These are phyloP conservation scores for Liodrosophila aerea DNA, from an alignment of 2,888 invertebrate species.

Conservation along the genomic window DNA sequence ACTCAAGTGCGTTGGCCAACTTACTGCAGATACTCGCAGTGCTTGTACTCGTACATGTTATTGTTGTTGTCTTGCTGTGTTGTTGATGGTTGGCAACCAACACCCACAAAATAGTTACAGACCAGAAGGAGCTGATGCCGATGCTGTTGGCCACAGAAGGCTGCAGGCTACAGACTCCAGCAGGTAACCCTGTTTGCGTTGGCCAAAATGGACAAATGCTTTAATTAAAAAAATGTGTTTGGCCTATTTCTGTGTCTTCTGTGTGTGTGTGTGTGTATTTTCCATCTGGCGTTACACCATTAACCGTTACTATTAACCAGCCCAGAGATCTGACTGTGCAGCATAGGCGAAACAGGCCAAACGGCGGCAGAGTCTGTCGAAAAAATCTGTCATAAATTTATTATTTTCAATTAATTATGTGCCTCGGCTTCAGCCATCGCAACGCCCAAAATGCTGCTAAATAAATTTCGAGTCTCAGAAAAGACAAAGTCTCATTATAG, in stretches of 20 bases:
- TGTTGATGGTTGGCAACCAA: constrained; percentile 42
- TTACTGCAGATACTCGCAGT: constrained; percentile 25
- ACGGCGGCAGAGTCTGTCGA: constrained; percentile 48
- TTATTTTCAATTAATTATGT: constrained; percentile 75
- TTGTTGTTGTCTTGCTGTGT: constrained; percentile 15
- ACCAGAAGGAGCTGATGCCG: background rate
- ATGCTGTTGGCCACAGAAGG: constrained; percentile 26
- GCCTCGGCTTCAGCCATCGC: constrained; percentile 24
- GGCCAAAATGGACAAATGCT: constrained; percentile 60
- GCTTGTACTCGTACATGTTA: constrained; percentile 1
- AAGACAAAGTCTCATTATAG: constrained; percentile 1
- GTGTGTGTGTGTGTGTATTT: constrained; percentile 4
- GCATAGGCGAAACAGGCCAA: constrained; percentile 6
- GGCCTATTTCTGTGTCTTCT: constrained; percentile 59
- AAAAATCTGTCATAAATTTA: constrained; percentile 76
- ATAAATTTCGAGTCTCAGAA: constrained; percentile 53
- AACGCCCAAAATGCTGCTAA: constrained; percentile 71
- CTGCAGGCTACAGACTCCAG: constrained; percentile 13
- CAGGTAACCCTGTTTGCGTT: constrained; percentile 21
- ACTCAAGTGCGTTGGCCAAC: constrained; percentile 48
- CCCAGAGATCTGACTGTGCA: constrained; percentile 37
- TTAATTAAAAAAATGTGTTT: constrained; percentile 72
- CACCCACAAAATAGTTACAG: constrained; percentile 46
- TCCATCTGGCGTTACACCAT: constrained; percentile 61
- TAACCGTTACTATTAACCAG: constrained; percentile 69